Percentiles rank a stretch among this genome's conserved stretches.
These are phyloP conservation scores for Philereme vetulata DNA, from an alignment of 2,888 invertebrate genomes.

Conservation along the genomic window DNA sequence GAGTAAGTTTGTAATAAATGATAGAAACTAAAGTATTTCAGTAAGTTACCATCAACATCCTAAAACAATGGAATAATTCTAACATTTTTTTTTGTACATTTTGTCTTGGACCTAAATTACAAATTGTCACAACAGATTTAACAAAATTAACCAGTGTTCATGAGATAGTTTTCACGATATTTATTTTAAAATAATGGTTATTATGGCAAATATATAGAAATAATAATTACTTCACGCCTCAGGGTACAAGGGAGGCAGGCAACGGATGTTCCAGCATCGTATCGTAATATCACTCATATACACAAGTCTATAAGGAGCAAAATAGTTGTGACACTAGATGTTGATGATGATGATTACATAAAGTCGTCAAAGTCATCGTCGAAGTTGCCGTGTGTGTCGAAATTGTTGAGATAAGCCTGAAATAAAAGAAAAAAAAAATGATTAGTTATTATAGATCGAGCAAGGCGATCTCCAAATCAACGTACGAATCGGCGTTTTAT, in stretches of 20 bases:
- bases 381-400: conserved; percentile 86
- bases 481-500: too few species aligned
- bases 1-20: conserved; percentile 19
- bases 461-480: too few species aligned
- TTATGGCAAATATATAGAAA: too few species aligned
- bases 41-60: conserved; percentile 9
- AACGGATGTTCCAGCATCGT: too few species aligned
- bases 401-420: conserved; percentile 86
- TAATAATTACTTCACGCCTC: too few species aligned
- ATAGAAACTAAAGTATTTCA: conserved; percentile 16
- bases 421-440: conserved; percentile 39
- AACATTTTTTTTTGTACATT: conserved; percentile 15
- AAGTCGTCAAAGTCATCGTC: conserved; percentile 90
- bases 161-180: too few species aligned
- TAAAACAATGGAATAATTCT: conserved; percentile 8
- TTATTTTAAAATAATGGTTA: too few species aligned
- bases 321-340: conserved; percentile 34
- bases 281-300: conserved; percentile 16
- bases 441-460: not conserved
- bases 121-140: conserved; percentile 19
- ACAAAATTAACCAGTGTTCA: not conserved
- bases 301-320: conserved; percentile 6
- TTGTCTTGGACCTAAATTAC: conserved; percentile 26
- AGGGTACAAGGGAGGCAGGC: too few species aligned
- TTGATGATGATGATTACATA: conserved; percentile 83